phyloP scores from a whole-genome alignment of 2,797 vertebrate species.

The Chiloscyllium punctatum region DNA sequence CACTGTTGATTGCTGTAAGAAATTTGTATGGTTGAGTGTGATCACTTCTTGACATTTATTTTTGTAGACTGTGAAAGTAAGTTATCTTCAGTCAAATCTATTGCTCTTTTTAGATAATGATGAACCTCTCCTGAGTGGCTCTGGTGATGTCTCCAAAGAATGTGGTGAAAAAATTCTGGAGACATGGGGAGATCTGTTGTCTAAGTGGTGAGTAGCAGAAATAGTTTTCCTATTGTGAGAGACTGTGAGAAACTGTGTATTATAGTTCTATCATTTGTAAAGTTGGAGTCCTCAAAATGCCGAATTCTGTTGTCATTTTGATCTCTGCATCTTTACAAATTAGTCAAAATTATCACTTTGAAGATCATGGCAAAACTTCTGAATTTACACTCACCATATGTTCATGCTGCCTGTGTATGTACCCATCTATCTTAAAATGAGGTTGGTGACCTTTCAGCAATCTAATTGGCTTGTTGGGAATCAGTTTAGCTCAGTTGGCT shows the following conservation, averaged over 20 bases:
- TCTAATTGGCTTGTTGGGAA: neutral
- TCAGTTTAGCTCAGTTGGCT: too few species aligned
- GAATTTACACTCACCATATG: neutral
- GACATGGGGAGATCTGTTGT: slow-evolving; percentile 94
- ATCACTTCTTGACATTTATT: neutral
- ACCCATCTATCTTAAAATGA: neutral
- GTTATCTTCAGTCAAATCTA: neutral
- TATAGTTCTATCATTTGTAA: neutral
- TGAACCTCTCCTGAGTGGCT: slow-evolving; percentile 90
- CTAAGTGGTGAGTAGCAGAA: slow-evolving; percentile 80
- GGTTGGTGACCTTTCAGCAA: neutral
- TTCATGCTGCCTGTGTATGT: too few species aligned
- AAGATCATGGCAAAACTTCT: neutral
- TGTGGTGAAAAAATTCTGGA: slow-evolving; percentile 98
- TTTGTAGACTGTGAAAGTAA: neutral
- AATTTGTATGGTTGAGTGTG: too few species aligned
- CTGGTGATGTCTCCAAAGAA: slow-evolving; percentile 97
- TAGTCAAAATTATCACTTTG: neutral
- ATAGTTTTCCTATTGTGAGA: neutral
- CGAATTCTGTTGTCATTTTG: neutral
- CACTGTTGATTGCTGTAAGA: too few species aligned
- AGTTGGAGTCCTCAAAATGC: neutral
- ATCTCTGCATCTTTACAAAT: neutral
- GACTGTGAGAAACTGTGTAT: neutral
- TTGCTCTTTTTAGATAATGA: slow-evolving; percentile 77